Percentiles rank a stretch among this genome's conserved stretches.
Conservation (phyloP, 2,113 vertebrate species). For the Grammomys surdaster region DNA sequence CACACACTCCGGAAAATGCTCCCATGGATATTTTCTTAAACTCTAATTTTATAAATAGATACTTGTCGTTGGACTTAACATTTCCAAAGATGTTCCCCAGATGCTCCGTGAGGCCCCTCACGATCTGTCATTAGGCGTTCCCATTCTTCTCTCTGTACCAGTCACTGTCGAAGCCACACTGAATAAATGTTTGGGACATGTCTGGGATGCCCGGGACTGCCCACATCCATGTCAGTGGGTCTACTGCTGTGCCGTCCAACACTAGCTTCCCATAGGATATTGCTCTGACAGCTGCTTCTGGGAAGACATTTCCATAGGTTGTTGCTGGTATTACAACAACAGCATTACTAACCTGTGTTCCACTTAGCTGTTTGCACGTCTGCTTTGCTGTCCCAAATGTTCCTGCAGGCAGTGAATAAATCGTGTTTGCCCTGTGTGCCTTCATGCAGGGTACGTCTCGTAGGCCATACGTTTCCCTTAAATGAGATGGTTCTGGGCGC, state of each 20-base stretch:
- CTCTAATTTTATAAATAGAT: neutral
- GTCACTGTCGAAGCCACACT: neutral
- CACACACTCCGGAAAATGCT: neutral
- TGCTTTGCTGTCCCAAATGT: neutral
- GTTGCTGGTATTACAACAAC: neutral
- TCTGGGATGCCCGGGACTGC: neutral
- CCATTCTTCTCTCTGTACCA: neutral
- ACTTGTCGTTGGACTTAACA: neutral
- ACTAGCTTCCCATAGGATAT: neutral
- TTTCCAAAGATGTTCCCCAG: neutral
- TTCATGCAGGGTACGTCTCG: neutral
- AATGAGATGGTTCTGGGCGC: neutral
- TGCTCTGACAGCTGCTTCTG: neutral
- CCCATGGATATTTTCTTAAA: neutral
- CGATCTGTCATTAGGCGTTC: neutral
- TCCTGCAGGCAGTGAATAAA: neutral
- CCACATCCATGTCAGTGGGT: fast-evolving
- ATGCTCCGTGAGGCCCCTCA: neutral
- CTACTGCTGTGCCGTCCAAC: neutral
- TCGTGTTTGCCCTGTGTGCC: neutral
- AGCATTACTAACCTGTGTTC: neutral
- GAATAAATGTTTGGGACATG: neutral
- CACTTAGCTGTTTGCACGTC: neutral
- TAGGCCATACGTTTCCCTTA: neutral
- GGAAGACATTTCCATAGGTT: neutral